phyloP scores from a whole-genome alignment of 2,797 vertebrate species.

The Alca torda region DNA sequence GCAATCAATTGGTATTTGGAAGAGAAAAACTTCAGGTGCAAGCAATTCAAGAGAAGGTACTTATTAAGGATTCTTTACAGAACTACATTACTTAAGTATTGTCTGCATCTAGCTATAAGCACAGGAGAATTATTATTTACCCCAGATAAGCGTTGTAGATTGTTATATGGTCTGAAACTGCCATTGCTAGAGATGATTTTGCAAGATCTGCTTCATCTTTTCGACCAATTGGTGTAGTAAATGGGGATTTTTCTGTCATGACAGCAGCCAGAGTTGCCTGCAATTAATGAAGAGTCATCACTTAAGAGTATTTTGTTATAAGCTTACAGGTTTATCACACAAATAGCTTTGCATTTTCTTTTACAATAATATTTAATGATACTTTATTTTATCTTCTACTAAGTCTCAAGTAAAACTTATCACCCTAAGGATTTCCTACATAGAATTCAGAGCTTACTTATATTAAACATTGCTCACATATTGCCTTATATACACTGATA shows the following conservation, averaged over 20 bases:
- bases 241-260: constrained; percentile 97
- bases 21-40: neutral
- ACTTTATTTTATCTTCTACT: neutral
- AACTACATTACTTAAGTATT: neutral
- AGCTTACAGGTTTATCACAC: neutral
- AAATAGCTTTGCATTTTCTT: neutral
- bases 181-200: constrained; percentile 85
- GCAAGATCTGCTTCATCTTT: constrained; percentile 96
- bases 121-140: constrained; percentile 68
- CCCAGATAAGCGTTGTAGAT: constrained; percentile 93
- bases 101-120: neutral
- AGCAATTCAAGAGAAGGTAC: neutral
- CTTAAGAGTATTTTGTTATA: neutral
- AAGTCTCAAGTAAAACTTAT: neutral
- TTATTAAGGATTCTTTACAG: neutral
- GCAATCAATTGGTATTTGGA: neutral
- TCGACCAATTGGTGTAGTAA: constrained; percentile 92
- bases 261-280: constrained; percentile 96
- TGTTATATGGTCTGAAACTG: constrained; percentile 94
- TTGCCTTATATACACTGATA: neutral
- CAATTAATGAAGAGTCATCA: neutral
- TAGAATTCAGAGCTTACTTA: neutral
- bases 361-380: neutral
- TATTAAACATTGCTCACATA: neutral
- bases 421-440: neutral